A percentile compares a stretch with the other conserved stretches of the same genome.
Evolutionary conservation across 2,797 vertebrate genomes (phyloP).

Genomic region (Coccyzus lansbergi): DNA sequence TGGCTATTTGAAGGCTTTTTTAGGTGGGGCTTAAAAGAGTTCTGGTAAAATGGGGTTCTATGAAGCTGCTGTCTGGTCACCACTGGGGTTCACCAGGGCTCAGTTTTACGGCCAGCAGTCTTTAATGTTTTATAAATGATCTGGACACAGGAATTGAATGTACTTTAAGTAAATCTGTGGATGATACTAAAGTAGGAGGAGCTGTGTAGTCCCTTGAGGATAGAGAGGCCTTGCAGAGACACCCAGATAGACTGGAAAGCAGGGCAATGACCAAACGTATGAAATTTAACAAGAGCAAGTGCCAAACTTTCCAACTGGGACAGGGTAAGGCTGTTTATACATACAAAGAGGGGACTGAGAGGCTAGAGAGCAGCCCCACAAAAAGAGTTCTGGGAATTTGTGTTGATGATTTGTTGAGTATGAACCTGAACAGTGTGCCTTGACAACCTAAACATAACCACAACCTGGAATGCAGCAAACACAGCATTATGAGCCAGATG

Average conservation of each 20-base stretch:
- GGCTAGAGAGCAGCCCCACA: fast-evolving
- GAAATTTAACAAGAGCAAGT: background rate
- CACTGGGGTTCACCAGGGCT: background rate
- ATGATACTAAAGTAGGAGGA: background rate
- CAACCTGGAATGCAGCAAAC: background rate
- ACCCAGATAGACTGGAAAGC: background rate
- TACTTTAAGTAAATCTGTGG: background rate
- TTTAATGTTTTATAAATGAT: background rate
- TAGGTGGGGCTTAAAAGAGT: background rate
- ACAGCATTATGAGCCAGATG: background rate
- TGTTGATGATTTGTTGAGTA: background rate
- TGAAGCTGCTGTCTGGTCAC: background rate
- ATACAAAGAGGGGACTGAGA: too few species aligned
- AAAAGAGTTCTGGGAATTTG: background rate
- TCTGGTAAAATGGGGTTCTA: background rate
- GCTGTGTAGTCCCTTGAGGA: background rate
- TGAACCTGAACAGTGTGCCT: background rate
- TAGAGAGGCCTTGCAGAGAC: background rate
- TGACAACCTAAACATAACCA: background rate
- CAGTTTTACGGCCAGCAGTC: background rate
- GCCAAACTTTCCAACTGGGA: too few species aligned
- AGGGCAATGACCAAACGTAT: fast-evolving
- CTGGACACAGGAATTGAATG: background rate
- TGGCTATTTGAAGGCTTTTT: background rate
- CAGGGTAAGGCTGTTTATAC: too few species aligned